Percentiles rank a stretch among this genome's conserved stretches.
Conservation (phyloP, 2,113 vertebrate species). For the Ivindomyrus marchei region DNA sequence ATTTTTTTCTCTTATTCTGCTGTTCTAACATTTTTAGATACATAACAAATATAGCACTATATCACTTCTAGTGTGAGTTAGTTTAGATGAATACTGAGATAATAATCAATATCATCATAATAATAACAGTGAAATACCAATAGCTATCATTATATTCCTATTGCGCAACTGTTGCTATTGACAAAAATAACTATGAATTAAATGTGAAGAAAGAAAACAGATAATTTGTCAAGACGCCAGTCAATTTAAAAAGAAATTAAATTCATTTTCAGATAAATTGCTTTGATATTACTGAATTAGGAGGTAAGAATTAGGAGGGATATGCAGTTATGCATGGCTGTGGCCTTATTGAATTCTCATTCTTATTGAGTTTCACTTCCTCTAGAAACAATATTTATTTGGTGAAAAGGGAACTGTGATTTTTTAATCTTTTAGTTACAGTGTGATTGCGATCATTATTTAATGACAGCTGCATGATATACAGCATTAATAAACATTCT, state of each 20-base stretch:
- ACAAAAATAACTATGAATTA: background rate
- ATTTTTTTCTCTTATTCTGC: background rate
- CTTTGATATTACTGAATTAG: background rate
- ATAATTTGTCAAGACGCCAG: background rate
- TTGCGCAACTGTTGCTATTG: background rate
- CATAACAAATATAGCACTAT: background rate
- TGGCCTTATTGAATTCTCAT: background rate
- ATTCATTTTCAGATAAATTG: background rate
- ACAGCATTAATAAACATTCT: background rate
- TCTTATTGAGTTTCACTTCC: background rate
- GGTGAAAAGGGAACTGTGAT: constrained; percentile 10
- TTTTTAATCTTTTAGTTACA: background rate
- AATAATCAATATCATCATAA: background rate
- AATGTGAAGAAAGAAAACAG: background rate
- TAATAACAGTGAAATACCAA: background rate
- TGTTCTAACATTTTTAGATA: background rate
- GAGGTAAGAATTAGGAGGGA: background rate
- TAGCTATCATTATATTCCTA: background rate
- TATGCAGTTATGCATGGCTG: background rate
- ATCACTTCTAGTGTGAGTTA: background rate
- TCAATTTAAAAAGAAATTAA: background rate
- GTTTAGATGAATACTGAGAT: background rate
- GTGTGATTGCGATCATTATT: background rate
- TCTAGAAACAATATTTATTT: background rate
- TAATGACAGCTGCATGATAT: background rate